Conservation (phyloP, 37 sponge, comb jelly and placozoan genomes). For the Cliona cf. orientalis region DNA sequence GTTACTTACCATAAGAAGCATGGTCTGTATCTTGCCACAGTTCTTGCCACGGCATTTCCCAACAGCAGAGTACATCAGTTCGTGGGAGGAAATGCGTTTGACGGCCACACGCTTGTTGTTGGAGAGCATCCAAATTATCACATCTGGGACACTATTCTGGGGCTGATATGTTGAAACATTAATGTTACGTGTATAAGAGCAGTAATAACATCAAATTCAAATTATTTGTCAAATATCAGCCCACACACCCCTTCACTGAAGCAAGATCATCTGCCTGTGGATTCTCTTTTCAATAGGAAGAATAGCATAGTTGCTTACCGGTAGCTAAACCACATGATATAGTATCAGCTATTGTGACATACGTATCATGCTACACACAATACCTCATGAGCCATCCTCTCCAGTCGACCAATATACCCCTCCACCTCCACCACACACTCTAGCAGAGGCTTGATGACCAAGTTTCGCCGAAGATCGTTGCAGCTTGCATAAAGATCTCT, state of each 20-base stretch:
- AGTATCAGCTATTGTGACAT: too few relatives aligned
- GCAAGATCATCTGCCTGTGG: too few relatives aligned
- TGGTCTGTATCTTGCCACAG: slow-evolving; percentile 63
- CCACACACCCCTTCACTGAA: too few relatives aligned
- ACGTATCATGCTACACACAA: too few relatives aligned
- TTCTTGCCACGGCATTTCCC: slow-evolving; percentile 37
- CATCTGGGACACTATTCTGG: slow-evolving; percentile 82
- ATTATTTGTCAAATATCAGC: too few relatives aligned
- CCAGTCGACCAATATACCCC: slow-evolving; percentile 57
- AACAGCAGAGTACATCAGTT: slow-evolving; percentile 52
- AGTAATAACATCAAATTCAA: too few relatives aligned
- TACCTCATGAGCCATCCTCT: slow-evolving; percentile 78
- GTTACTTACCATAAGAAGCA: slow-evolving; percentile 47
- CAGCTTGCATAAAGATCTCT: not conserved
- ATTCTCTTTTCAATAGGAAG: too few relatives aligned
- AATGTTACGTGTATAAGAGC: too few relatives aligned
- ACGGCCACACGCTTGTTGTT: slow-evolving; percentile 74
- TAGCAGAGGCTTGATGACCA: slow-evolving; percentile 13
- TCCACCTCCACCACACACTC: slow-evolving; percentile 65
- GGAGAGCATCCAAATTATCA: slow-evolving; percentile 84
- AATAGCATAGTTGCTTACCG: too few relatives aligned
- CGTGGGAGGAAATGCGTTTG: slow-evolving; percentile 68
- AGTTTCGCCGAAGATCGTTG: not conserved
- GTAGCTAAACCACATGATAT: too few relatives aligned
- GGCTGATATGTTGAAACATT: slow-evolving; percentile 3